Evolutionary conservation across 53 echinoderm and acorn worm species (phyloP), one percentile per base, ranked within the genome.

Genomic region (Luidia sarsii): DNA sequence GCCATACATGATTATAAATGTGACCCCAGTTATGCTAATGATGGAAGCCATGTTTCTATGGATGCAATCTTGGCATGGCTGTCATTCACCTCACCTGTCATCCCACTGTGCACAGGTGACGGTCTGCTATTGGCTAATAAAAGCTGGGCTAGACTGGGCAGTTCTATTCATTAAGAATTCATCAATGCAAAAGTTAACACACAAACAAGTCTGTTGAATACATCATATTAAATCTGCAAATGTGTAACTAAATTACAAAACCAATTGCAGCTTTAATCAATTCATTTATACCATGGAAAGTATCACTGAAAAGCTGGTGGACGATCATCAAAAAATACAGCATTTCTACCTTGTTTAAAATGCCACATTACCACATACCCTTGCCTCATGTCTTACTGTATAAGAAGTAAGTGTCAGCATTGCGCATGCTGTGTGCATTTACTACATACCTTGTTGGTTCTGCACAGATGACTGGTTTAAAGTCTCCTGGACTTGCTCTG

Each of bases 391-490:
- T 61, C 29, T n/a, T 7, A 35, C 39, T 64, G 1, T 36, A 1
- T 38, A 35, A 6, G 41, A 41, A 41, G 41, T 41, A 41, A 41
- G 6, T n/a, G n/a, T n/a, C n/a, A n/a, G n/a, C n/a, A n/a, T n/a
- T n/a, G n/a, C n/a, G n/a, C 41, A 41, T 41, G 6, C 11, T 41
- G 41, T 41, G 6, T 41, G 11, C 0, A 36, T 48, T 45, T 60
- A 77, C 77, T 1, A 36, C 61, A 32, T 60, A 77, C 77, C 77
- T 77, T 77, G 77, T 36, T 77, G 77, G 61, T 77, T 77, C 61
- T 77, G 77, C 33, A 77, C 77, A 7, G 77, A 39, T 0, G 77
- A 62, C 20, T 77, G 77, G 48, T 46, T 77, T 45, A 77, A 77
- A 46, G 77, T 77, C 77, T 77, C 77, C 18, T 77, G 77, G 21